Base-by-base conservation (phyloP, 2,113 vertebrate species). In the Corythornis madagascariensis region DNA sequence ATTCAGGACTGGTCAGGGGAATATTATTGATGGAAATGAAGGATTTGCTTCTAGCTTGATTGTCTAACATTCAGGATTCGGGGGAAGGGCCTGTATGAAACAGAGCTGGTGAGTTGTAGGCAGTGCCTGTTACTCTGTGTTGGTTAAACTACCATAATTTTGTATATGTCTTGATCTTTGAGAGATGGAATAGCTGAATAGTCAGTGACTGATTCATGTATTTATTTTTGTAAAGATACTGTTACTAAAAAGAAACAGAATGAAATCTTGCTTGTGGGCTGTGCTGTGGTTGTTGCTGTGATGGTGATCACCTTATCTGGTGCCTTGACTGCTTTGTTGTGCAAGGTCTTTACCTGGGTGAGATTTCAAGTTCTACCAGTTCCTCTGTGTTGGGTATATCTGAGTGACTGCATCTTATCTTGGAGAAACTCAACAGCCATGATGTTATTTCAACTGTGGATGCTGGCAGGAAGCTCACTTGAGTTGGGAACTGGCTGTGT, bases 1-100 rank as follows among this genome's bases (percentile, higher is more conserved):
- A 90, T 95, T 96, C 92, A 95, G 85, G 92, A 83, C 75, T 86
- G 94, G 90, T 91, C 85, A 94, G 79, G 88, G 88, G 92, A 94
- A 93, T 96, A 92, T 95, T 95, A 96, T 71, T 94, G 91, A 94
- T 94, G 88, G 94, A 95, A 94, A 81, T 77, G 59, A 83, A 95
- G 92, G 90, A 93, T 93, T 95, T 95, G 76, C 83, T 90, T 93
- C 72, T 91, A 66, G 69, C 76, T 83, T 83, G 88, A 90, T 80
- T 90, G 72, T 93, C 72, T 91, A 57, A 33, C 24, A 17, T 24
- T 13, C 48, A 48, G 94, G 90, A 95, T 94, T 95, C 95, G 92
- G 90, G 93, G 93, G 94, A 92, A 88, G 93, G 94, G 90, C 43
- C 63, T 81, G 79, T 80, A 71, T 94, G 94, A 91, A 89, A 61